Conservation (phyloP, 2,797 vertebrate species). For the Squalus acanthias region DNA sequence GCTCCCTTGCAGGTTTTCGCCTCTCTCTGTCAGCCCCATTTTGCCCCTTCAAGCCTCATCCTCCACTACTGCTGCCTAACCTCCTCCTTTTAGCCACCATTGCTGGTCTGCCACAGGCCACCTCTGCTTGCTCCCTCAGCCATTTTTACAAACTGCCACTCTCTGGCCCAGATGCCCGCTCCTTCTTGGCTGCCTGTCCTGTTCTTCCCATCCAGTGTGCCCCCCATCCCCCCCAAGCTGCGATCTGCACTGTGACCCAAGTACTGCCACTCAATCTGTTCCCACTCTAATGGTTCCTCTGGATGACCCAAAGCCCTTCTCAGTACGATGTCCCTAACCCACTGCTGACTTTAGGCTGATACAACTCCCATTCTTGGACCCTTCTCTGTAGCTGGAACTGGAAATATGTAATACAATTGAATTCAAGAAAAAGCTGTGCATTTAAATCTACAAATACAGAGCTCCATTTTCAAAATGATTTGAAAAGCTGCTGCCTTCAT, state of each 20-base stretch:
- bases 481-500: too few relatives aligned
- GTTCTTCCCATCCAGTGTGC: neutral
- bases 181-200: neutral
- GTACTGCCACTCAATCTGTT: neutral
- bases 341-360: neutral
- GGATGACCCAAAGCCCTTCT: neutral
- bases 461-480: too few relatives aligned
- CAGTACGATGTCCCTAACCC: neutral
- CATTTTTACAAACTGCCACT: neutral
- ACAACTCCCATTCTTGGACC: neutral
- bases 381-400: neutral
- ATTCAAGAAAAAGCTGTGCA: neutral
- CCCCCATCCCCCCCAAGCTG: neutral
- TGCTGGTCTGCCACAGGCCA: neutral
- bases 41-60: neutral
- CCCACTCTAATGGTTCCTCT: neutral
- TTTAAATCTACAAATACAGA: neutral
- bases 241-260: neutral
- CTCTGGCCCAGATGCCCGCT: neutral
- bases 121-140: neutral
- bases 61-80: neutral
- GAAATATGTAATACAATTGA: neutral
- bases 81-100: neutral
- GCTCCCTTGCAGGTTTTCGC: neutral
- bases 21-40: neutral